These are phyloP conservation scores for Caenorhabditis sp. DNA, from an alignment of 2,888 invertebrate genomes.

Conservation along the genomic window DNA sequence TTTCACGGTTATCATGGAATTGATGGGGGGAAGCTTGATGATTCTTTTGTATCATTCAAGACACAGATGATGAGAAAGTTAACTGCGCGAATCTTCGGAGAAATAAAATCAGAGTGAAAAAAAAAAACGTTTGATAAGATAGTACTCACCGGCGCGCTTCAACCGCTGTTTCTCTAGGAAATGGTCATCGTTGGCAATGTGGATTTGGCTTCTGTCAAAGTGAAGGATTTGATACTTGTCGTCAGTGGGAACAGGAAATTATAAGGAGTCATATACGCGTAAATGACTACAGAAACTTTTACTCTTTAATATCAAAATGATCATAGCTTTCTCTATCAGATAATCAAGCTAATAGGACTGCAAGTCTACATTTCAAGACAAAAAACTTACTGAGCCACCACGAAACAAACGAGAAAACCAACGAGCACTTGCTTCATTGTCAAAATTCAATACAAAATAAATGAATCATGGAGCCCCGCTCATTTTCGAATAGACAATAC, in stretches of 20 bases:
- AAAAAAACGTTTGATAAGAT: slow-evolving; percentile 8
- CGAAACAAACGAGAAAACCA: slow-evolving; percentile 11
- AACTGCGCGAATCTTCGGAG: slow-evolving; percentile 2
- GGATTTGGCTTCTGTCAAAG: slow-evolving; percentile 41
- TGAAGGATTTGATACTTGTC: too few relatives aligned
- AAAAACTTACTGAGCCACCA: slow-evolving; percentile 35
- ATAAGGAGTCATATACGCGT: too few relatives aligned
- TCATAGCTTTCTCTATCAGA: too few relatives aligned
- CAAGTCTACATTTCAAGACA: too few relatives aligned
- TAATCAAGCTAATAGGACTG: too few relatives aligned
- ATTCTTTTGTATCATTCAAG: slow-evolving; percentile 29
- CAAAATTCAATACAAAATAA: slow-evolving; percentile 2
- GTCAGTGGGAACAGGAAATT: too few relatives aligned
- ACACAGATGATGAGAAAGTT: slow-evolving; percentile 20
- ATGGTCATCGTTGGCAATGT: slow-evolving; percentile 56
- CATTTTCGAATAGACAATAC: slow-evolving; percentile 25
- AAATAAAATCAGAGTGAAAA: background rate
- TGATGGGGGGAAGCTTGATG: slow-evolving; percentile 6
- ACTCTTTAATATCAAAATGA: too few relatives aligned
- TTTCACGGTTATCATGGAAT: slow-evolving; percentile 4
- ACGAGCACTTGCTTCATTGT: slow-evolving; percentile 37
- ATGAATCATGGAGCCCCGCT: slow-evolving; percentile 19
- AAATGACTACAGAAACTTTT: too few relatives aligned
- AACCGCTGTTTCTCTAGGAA: slow-evolving; percentile 41
- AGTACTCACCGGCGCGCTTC: slow-evolving; percentile 45